phyloP scores from a whole-genome alignment of 2,797 vertebrate species.

The Ispidina lecontei region DNA sequence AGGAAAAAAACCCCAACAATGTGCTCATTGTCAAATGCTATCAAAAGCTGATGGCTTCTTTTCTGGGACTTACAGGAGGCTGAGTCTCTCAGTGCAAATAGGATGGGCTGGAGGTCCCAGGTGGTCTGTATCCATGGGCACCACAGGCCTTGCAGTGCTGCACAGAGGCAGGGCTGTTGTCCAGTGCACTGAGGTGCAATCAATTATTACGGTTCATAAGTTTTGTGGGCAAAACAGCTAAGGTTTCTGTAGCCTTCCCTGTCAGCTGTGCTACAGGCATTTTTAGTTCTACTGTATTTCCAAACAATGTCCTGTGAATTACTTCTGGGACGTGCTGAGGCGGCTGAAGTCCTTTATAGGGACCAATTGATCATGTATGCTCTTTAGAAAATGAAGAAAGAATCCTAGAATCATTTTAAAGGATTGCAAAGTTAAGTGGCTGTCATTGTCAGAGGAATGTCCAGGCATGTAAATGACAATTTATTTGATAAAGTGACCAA shows the following conservation, averaged over 20 bases:
- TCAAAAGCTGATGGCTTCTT: neutral
- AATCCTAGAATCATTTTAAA: neutral
- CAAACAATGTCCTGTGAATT: neutral
- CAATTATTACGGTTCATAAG: neutral
- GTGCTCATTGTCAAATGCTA: fast-evolving
- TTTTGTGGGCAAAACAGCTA: neutral
- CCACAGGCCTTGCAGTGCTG: fast-evolving
- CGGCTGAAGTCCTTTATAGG: neutral
- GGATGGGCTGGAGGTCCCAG: neutral
- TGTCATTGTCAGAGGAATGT: neutral
- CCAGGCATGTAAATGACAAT: neutral
- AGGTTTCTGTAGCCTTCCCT: neutral
- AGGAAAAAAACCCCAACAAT: neutral
- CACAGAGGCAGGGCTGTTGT: neutral
- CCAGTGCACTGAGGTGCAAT: neutral
- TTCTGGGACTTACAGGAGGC: neutral
- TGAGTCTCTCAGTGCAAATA: neutral
- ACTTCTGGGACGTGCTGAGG: neutral
- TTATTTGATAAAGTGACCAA: neutral
- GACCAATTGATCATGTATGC: neutral
- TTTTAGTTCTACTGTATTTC: neutral
- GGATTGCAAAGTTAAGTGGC: neutral
- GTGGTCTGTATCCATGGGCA: neutral
- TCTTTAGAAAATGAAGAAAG: neutral
- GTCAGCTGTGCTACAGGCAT: neutral